Conservation (phyloP, 2,113 vertebrate species). For the Coreoperca whiteheadi region DNA sequence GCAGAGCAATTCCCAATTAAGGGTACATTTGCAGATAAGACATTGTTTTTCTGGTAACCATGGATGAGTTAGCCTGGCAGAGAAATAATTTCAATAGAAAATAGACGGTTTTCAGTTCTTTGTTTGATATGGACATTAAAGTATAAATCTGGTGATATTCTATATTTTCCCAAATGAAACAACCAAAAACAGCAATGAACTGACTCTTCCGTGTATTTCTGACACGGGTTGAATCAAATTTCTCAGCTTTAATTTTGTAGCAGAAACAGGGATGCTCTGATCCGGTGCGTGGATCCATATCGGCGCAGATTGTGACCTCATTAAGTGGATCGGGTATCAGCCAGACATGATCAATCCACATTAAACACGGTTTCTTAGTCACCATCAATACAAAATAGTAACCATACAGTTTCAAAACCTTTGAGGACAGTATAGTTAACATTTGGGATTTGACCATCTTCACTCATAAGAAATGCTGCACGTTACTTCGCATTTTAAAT, state of each 20-base stretch:
- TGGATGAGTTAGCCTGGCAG: neutral
- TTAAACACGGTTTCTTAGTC: neutral
- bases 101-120: neutral
- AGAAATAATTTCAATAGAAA: neutral
- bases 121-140: neutral
- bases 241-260: neutral
- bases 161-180: too few relatives aligned
- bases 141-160: neutral
- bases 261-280: neutral
- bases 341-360: neutral
- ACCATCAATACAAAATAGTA: neutral
- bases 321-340: neutral
- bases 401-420: neutral
- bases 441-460: neutral
- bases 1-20: neutral
- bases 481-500: neutral
- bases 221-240: neutral
- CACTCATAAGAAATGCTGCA: neutral
- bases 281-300: neutral
- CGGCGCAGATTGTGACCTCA: neutral
- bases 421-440: neutral
- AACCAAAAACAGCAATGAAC: too few relatives aligned
- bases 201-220: neutral
- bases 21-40: neutral
- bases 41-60: neutral